Evolutionary conservation across 2,113 vertebrate genomes (phyloP).

Genomic region (Sturnira hondurensis): DNA sequence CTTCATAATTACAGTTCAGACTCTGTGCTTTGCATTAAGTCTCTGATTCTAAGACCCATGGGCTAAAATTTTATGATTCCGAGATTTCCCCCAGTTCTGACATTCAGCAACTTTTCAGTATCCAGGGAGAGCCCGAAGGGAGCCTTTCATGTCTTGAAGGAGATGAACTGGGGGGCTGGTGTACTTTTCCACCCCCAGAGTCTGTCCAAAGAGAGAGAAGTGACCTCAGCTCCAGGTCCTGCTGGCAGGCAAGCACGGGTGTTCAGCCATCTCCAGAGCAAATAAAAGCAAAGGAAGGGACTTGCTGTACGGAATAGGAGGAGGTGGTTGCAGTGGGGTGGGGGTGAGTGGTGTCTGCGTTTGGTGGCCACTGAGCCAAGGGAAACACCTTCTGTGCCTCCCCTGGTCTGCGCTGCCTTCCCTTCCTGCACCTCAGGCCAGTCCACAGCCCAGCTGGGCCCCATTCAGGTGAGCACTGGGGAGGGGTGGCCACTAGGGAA

Average conservation of each 20-base stretch:
- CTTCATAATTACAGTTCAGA: neutral
- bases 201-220: conserved; percentile 52
- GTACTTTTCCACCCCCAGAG: conserved; percentile 81
- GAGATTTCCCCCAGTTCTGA: neutral
- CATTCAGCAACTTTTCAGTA: neutral
- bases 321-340: neutral
- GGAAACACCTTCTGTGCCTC: neutral
- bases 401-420: neutral
- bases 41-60: neutral
- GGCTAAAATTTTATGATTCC: neutral
- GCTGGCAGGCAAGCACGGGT: conserved; percentile 51
- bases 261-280: conserved; percentile 74
- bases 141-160: neutral
- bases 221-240: conserved; percentile 69
- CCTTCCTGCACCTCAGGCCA: neutral
- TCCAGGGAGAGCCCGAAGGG: neutral
- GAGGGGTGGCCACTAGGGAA: neutral
- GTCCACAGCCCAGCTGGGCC: neutral
- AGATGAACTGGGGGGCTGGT: conserved; percentile 28
- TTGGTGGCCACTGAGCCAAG: neutral
- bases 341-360: neutral
- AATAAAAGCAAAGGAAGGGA: conserved; percentile 72
- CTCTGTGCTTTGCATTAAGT: neutral
- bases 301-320: neutral
- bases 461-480: neutral